Evolutionary conservation across 2,113 vertebrate species (phyloP).

Genomic region (Oenanthe oenanthe): DNA sequence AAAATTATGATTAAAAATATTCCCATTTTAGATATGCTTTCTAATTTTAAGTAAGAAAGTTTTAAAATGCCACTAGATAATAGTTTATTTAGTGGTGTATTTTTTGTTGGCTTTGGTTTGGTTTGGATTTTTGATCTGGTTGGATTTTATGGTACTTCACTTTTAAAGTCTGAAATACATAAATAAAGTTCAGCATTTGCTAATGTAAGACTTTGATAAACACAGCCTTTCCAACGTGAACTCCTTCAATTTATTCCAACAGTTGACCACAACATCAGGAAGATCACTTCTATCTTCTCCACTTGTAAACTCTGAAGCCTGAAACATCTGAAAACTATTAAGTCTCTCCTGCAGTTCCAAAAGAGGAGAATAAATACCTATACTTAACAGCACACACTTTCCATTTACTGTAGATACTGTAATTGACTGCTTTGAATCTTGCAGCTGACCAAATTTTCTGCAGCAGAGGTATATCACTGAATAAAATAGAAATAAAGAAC

Average conservation of each 20-base stretch:
- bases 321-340: not conserved
- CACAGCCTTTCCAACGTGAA: not conserved
- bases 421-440: not conserved
- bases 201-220: not conserved
- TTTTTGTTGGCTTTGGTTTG: not conserved
- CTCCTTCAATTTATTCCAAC: not conserved
- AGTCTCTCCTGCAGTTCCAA: not conserved
- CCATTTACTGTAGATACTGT: not conserved
- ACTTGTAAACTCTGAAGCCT: not conserved
- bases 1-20: not conserved
- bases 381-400: not conserved
- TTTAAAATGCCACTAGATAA: not conserved
- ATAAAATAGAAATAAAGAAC: not conserved
- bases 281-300: not conserved
- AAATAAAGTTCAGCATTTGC: not conserved
- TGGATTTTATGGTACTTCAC: not conserved
- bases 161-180: not conserved
- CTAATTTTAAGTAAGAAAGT: not conserved
- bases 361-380: not conserved
- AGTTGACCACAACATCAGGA: not conserved
- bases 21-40: not conserved
- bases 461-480: not conserved
- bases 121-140: not conserved
- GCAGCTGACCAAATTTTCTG: not conserved
- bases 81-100: not conserved